Evolutionary conservation across 2,888 invertebrate genomes (phyloP).

Genomic region (Poecilus cupreus): DNA sequence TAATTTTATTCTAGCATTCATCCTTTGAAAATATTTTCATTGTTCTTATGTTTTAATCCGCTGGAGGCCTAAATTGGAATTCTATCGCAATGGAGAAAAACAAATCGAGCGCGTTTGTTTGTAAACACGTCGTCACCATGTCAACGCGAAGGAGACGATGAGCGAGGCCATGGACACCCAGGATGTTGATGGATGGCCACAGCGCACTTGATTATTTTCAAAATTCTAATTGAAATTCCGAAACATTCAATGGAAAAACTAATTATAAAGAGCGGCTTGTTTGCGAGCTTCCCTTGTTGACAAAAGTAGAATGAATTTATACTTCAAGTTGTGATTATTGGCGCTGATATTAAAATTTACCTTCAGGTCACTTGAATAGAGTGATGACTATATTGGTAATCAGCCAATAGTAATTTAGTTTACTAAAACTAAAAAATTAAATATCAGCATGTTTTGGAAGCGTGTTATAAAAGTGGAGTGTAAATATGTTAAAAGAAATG

Average conservation of each 20-base stretch:
- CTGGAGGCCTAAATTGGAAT: slow-evolving; percentile 12
- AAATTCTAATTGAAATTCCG: slow-evolving; percentile 48
- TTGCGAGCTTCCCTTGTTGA: background rate
- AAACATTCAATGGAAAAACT: slow-evolving; percentile 34
- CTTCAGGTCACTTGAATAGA: too few relatives aligned
- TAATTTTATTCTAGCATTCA: slow-evolving; percentile 39
- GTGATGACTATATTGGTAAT: too few relatives aligned
- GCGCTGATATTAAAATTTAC: too few relatives aligned
- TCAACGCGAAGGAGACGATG: background rate
- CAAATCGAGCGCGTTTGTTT: slow-evolving; percentile 30
- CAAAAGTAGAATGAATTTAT: too few relatives aligned
- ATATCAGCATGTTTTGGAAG: too few relatives aligned
- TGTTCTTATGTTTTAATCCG: slow-evolving; percentile 39
- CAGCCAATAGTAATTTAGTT: too few relatives aligned
- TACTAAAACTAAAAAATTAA: too few relatives aligned
- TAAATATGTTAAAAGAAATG: too few relatives aligned
- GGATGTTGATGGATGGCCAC: background rate
- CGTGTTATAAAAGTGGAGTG: too few relatives aligned
- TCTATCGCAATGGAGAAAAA: slow-evolving; percentile 27
- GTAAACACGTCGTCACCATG: slow-evolving; percentile 34
- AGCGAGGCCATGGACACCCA: background rate
- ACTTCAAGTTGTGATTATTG: too few relatives aligned
- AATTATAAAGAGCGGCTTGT: slow-evolving; percentile 36
- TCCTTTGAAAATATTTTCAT: slow-evolving; percentile 39
- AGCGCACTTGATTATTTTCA: slow-evolving; percentile 38